Base-by-base conservation (phyloP, 2,113 vertebrate genomes). In the Rutilus rutilus region DNA sequence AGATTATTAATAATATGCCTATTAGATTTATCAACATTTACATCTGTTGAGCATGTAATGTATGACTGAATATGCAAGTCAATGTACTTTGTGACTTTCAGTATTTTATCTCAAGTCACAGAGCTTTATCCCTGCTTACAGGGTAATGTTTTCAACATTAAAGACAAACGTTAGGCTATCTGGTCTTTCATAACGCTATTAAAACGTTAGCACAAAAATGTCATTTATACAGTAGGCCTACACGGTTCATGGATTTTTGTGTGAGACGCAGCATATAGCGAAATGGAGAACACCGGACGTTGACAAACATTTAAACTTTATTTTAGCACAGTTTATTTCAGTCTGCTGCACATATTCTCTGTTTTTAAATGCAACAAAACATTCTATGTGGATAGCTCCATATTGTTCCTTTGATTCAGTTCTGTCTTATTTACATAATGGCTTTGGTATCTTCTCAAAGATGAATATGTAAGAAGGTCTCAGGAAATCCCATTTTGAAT, bases 401-500 rank as follows among this genome's bases (percentile, higher is more conserved):
- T 50, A 50, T 10, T 27, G 59, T 84, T 69, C 27, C 45, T n/a
- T n/a, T 74, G 45, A 74, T 33, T 83, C 79, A 73, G 30, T 39
- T 6, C 33, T 74, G 74, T 82, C n/a, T 17, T n/a, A 30, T 23
- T 50, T 67, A 76, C 67, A 73, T 57, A 75, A 86, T 52, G 57
- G 8, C 52, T 30, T 84, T 62, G 9, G 25, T 73, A n/a, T 23
- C 6, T 25, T 67, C 52, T 60, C 30, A 71, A 54, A 73, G 73
- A 57, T 65, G 71, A 83, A 73, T 82, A 83, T 59, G 50, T 42
- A 42, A 42, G 39, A 42, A 42, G 42, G 80, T 78, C 77, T 27
- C 33, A 45, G 27, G 54, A 74, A 79, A 78, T 88, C 45, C 25
- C 50, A 52, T 76, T 78, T 69, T 15, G 50, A 45, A 88, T 79